A percentile compares a stretch with the other conserved stretches of the same genome.
These are phyloP conservation scores for Xestia ashworthii DNA, from an alignment of 2,888 invertebrate species.

Conservation along the genomic window DNA sequence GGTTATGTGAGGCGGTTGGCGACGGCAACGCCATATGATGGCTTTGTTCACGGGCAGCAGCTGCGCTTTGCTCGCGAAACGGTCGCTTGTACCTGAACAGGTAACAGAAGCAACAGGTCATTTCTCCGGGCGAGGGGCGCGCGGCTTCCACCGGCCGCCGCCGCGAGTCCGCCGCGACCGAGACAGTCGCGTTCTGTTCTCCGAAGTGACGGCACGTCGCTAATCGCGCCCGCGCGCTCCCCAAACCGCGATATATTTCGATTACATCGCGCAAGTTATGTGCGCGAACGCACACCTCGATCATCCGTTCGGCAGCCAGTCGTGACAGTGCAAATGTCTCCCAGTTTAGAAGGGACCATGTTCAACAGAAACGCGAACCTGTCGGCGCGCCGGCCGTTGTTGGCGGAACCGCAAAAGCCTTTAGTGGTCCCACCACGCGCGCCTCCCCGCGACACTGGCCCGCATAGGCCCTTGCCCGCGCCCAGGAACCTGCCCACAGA, in stretches of 20 bases:
- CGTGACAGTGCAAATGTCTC: conserved; percentile 89
- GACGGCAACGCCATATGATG: conserved; percentile 78
- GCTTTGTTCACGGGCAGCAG: conserved; percentile 85
- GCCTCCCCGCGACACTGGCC: conserved; percentile 85
- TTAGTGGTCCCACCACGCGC: conserved; percentile 85
- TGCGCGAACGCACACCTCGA: conserved; percentile 85
- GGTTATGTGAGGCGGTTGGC: conserved; percentile 68
- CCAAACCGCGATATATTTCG: conserved; percentile 65
- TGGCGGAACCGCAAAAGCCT: conserved; percentile 88
- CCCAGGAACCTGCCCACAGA: conserved; percentile 79
- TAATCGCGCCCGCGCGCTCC: conserved; percentile 71
- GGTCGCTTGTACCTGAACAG: conserved; percentile 87
- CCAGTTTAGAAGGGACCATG: conserved; percentile 89
- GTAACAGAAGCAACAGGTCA: conserved; percentile 90
- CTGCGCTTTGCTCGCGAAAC: conserved; percentile 83
- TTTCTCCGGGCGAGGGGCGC: conserved; percentile 85
- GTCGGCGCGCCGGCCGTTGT: conserved; percentile 88
- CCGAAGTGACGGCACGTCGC: conserved; percentile 71
- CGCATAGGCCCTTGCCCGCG: conserved; percentile 81
- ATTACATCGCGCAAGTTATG: conserved; percentile 83
- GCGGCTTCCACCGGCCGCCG: conserved; percentile 70
- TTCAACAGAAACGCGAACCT: conserved; percentile 88
- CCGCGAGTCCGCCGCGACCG: no score
- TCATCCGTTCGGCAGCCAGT: conserved; percentile 75
- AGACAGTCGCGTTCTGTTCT: conserved; percentile 80